Base-by-base conservation (phyloP, 2,113 vertebrate genomes). In the Sapayoa aenigma region DNA sequence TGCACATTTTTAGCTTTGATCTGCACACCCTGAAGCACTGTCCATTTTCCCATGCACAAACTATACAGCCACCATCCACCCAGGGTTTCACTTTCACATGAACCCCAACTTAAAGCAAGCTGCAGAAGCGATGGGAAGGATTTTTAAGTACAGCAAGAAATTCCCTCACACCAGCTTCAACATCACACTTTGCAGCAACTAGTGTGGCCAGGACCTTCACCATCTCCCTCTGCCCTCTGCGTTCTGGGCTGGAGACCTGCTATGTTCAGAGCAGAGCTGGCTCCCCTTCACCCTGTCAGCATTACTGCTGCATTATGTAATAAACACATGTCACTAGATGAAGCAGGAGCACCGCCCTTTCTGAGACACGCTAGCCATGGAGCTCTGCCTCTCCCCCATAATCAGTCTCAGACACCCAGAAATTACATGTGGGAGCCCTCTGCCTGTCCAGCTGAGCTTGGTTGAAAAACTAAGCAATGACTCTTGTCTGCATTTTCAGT, bases 191-290 rank as follows among this genome's bases (percentile, higher is more conserved):
- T 67, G 42, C 30, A 81, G 47, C 28, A 62, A 12, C 37, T 67
- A n/a, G 9, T 5, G 37, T 23, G 55, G 7, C 50, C 49, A 44
- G 28, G 24, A 84, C 30, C 23, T 84, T 53, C 33, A 49, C 6
- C 12, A 50, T 24, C 27, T 49, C 7, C 16, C 20, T n/a, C 49
- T 10, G 14, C 22, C 4, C 1, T 16, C 10, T 1, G 0, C 9
- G 27, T 49, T 52, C 37, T 30, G 28, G 35, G 19, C 21, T 82
- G 28, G 27, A 39, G 33, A 9, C 4, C 21, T 53, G 37, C 62
- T 72, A 31, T 20, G 4, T 30, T 73, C 31, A 42, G 28, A 68
- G 49, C 33, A 30, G 28, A 81, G n/a, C 17, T 17, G 30, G 8
- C 39, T 73, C n/a, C 12, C 50, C 14, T 18, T 67, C 19, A 30